Conservation (phyloP, 2,797 vertebrate species). For the Sebastes minor region DNA sequence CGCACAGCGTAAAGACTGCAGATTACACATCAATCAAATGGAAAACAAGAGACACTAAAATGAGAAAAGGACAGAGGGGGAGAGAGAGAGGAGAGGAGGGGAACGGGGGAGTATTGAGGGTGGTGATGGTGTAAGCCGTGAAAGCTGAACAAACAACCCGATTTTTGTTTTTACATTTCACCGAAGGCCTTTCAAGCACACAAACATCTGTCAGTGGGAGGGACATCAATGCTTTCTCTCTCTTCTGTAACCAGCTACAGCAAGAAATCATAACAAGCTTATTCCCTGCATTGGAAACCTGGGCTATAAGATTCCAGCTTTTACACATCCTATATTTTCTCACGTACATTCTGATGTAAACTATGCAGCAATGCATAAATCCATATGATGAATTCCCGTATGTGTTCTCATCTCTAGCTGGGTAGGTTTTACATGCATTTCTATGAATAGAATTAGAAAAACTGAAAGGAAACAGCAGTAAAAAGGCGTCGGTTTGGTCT, state of each 20-base stretch:
- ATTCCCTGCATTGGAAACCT: conserved; percentile 16
- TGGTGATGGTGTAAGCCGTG: neutral
- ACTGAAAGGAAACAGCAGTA: neutral
- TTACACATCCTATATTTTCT: neutral
- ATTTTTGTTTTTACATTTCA: conserved; percentile 56
- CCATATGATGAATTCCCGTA: conserved; percentile 1
- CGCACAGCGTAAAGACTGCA: neutral
- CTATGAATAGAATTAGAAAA: neutral
- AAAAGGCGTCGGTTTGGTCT: neutral
- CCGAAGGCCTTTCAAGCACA: conserved; percentile 52
- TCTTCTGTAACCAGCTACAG: conserved; percentile 1
- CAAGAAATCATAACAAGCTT: conserved; percentile 10
- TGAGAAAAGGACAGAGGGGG: neutral
- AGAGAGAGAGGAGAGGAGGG: neutral
- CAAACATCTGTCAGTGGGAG: conserved; percentile 60
- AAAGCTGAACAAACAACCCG: conserved; percentile 56
- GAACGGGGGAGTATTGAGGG: neutral
- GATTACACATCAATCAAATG: conserved; percentile 50
- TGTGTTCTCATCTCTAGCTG: neutral
- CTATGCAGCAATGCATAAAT: conserved; percentile 5
- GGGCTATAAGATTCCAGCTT: neutral
- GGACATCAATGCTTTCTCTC: conserved; percentile 37
- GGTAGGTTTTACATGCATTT: neutral
- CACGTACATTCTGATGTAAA: conserved; percentile 7
- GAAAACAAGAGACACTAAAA: conserved; percentile 39